Base-by-base conservation (phyloP, 2,888 invertebrate genomes). In the Nebria brevicollis region DNA sequence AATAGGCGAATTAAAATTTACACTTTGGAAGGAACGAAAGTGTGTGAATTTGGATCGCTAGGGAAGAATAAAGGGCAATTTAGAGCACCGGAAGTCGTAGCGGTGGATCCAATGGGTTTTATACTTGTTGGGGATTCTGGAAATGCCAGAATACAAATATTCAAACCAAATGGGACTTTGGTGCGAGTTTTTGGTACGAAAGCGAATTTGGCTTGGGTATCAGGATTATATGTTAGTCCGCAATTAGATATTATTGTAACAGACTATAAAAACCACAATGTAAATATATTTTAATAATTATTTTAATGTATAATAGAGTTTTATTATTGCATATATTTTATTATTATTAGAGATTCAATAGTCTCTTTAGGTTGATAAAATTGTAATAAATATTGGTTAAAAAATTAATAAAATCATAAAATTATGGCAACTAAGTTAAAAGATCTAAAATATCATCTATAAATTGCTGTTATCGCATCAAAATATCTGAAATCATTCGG, bases 121-220 rank as follows among this genome's bases (percentile, higher is more conserved):
- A 93, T 96, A 66, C 89, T 95, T 0, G 94, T 96, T 0, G 95
- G 95, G 0, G 95, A 96, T 86, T 93, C 94, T 0, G 95, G 95
- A 0, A 95, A 95, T 86, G 93, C 93, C 66, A 90, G 95, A 5
- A 90, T 95, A 0, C 95, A 95, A 87, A 92, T 96, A 8, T 95
- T 95, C 86, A 92, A 93, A 82, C 92, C 93, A 0, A 92, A 93
- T 81, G 95, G 95, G 4, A 91, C 92, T 79, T 91, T 94, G 81
- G 91, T 94, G 4, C 90, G 93, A 83, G 91, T 92, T 25, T 93
- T 95, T 85, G 94, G 95, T 0, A 90, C 90, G 0, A 84, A 89
- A 25, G 91, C 0, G 43, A 91, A 91, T 83, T 93, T 94, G 83
- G 92, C 92, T 3, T 94, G 94, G 93, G 93, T 95, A 72, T 93